A percentile compares a stretch with the other conserved stretches of the same genome.
These are phyloP conservation scores for Morone chrysops DNA, from an alignment of 2,113 vertebrate genomes.

Conservation along the genomic window DNA sequence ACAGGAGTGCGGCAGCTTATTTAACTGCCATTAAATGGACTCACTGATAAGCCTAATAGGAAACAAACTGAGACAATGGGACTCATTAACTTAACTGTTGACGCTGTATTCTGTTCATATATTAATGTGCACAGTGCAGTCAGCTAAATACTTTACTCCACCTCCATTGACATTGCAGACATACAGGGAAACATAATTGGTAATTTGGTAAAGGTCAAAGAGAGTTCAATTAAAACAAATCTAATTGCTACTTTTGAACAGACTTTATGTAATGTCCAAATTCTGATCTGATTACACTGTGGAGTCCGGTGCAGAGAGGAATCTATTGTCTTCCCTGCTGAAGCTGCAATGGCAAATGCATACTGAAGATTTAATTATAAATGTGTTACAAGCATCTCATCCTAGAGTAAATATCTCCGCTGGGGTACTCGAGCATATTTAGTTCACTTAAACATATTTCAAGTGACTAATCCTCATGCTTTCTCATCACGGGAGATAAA, in stretches of 20 bases:
- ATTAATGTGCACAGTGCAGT: conserved; percentile 29
- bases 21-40: background rate
- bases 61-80: background rate
- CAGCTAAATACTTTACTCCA: background rate
- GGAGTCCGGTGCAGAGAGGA: background rate
- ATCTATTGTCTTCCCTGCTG: background rate
- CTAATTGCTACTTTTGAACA: background rate
- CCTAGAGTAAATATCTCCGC: background rate
- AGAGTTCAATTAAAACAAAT: background rate
- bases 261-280: background rate
- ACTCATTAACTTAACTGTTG: background rate
- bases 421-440: background rate
- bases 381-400: background rate
- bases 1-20: conserved; percentile 6
- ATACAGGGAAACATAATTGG: background rate
- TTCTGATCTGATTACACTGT: background rate
- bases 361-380: background rate
- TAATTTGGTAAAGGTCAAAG: background rate
- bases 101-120: background rate
- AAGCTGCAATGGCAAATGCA: conserved; percentile 8
- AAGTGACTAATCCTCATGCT: conserved; percentile 6
- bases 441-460: conserved; percentile 10
- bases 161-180: background rate
- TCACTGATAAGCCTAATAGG: background rate
- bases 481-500: conserved; percentile 5